A percentile compares a stretch with the other conserved stretches of the same genome.
phyloP scores from a whole-genome alignment of 2,797 vertebrate genomes.

The Megaceryle alcyon region DNA sequence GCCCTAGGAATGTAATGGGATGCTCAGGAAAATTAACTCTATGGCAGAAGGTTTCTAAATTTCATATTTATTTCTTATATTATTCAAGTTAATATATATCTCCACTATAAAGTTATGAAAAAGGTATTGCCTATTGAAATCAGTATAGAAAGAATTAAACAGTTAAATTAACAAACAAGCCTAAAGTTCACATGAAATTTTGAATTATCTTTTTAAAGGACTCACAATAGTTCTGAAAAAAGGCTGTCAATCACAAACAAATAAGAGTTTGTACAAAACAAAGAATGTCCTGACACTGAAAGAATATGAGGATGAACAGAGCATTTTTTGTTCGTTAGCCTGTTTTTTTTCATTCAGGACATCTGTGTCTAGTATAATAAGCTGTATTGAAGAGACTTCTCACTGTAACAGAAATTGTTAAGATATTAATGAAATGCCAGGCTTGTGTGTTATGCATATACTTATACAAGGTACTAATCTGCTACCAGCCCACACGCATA shows the following conservation, averaged over 20 bases:
- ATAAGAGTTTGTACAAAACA: slow-evolving; percentile 29
- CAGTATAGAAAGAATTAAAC: not conserved
- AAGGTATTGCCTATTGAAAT: not conserved
- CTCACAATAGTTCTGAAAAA: slow-evolving; percentile 10
- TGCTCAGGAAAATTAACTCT: not conserved
- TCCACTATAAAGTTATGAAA: not conserved
- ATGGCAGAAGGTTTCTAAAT: not conserved
- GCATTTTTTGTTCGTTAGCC: not conserved
- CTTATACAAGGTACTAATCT: slow-evolving; percentile 4
- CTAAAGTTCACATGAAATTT: not conserved
- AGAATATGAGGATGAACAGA: not conserved
- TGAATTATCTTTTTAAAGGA: not conserved
- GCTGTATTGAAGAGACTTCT: not conserved
- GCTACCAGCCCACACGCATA: not conserved
- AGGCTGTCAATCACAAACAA: slow-evolving; percentile 4
- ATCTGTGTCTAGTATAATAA: slow-evolving; percentile 18
- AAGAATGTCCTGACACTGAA: not conserved
- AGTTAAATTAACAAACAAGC: not conserved
- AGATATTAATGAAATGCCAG: slow-evolving; percentile 18
- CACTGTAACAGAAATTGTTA: not conserved
- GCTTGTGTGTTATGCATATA: not conserved
- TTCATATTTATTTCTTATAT: not conserved
- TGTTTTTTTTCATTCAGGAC: not conserved
- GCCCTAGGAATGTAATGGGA: not conserved
- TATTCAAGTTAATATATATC: not conserved